A percentile compares a stretch with the other conserved stretches of the same genome.
phyloP scores from a whole-genome alignment of 2,797 vertebrate species.

The Macropus fuliginosus region DNA sequence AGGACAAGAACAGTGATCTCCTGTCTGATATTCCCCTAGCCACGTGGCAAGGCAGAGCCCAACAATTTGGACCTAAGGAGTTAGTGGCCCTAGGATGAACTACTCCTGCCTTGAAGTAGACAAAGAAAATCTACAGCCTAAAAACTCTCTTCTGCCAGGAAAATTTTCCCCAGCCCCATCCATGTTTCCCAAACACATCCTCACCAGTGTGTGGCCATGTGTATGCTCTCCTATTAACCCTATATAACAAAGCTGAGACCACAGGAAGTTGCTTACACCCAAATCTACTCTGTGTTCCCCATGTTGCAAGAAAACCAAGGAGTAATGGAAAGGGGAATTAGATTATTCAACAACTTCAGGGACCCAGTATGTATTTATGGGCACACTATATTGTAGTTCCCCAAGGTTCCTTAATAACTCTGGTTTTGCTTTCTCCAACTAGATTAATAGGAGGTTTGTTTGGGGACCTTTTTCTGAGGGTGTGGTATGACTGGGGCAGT shows the following conservation, averaged over 20 bases:
- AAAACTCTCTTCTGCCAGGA: not conserved
- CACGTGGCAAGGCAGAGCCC: not conserved
- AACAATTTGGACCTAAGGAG: not conserved
- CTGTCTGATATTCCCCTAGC: not conserved
- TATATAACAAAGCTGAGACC: not conserved
- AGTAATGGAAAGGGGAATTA: not conserved
- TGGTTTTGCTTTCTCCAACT: not conserved
- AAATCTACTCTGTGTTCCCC: not conserved
- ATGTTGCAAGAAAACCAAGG: not conserved
- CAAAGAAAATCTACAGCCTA: constrained; percentile 21
- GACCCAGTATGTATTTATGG: not conserved
- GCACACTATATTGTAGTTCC: not conserved
- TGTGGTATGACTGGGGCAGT: not conserved
- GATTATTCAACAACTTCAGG: not conserved
- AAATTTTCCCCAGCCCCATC: not conserved
- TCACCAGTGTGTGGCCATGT: not conserved
- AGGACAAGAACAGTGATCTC: not conserved
- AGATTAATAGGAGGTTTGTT: not conserved
- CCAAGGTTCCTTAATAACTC: rapidly evolving
- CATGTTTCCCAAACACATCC: not conserved
- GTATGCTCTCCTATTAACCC: not conserved
- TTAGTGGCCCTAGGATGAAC: not conserved
- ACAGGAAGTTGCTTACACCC: not conserved
- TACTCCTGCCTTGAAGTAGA: not conserved
- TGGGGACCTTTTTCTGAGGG: not conserved